Base-by-base conservation (phyloP, 2,113 vertebrate species). In the Diphyllodes magnificus region DNA sequence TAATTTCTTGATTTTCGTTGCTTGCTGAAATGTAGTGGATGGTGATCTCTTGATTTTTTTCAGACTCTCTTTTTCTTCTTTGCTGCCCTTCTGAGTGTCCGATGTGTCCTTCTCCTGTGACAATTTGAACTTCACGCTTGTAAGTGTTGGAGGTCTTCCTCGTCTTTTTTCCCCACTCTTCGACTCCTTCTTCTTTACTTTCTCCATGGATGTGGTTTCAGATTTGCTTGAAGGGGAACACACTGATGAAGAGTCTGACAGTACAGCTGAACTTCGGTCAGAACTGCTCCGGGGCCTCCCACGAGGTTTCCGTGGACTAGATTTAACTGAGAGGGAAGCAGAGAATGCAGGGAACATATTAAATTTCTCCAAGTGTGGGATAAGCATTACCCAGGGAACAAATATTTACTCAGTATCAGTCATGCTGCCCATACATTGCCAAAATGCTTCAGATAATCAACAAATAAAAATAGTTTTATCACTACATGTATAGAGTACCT, bases 1-100 rank as follows among this genome's bases (percentile, higher is more conserved):
- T 89, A 99, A 95, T 91, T 99, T 98, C 97, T 99, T 99, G 76
- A 99, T 98, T 98, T 99, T 99, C 96, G 98, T 97, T 78, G 98
- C 98, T 71, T 98, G 98, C 93, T 98, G 98, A 96, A 98, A 98
- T 1, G 98, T 97, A 69, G 98, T 97, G 40, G 98, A 98, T 20
- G 98, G 97, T 35, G 98, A 98, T 96, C 98, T 98, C 95, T 98
- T 99, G 59, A 98, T 96, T 91, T 99, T 99, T 97, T 98, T 98
- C 93, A 99, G 97, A 73, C 97, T 98, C 54, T 99, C 98, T 85
- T 98, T 98, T 51, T 98, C 98, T 53, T 98, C 98, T 86, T 98
- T 98, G 82, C 88, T 94, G 81, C 95, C 97, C 94, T 98, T 97
- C 78, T 97, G 97, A 93, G 97, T n/a, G 78, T 97, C 97, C 47